Evolutionary conservation across 2,113 vertebrate genomes (phyloP).

Genomic region (Microcebus murinus): DNA sequence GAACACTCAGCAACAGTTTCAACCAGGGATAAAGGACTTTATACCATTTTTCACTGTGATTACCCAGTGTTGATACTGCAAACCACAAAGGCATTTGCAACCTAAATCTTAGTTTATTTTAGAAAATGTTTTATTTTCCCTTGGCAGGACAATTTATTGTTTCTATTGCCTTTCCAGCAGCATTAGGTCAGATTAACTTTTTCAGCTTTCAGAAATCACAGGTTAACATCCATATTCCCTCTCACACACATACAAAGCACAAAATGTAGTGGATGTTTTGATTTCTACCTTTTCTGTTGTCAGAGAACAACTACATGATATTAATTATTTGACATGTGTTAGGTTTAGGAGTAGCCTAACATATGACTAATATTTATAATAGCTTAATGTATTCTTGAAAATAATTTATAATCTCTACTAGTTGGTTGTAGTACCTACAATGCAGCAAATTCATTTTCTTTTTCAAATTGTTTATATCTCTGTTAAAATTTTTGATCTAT

Average conservation of each 20-base stretch:
- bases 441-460: background rate
- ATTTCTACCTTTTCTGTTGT: background rate
- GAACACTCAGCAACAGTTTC: background rate
- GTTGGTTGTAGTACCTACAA: background rate
- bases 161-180: constrained; percentile 47
- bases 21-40: constrained; percentile 32
- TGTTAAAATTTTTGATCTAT: background rate
- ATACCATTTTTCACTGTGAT: constrained; percentile 13
- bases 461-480: background rate
- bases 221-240: background rate
- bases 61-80: background rate
- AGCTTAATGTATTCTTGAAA: background rate
- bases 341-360: background rate
- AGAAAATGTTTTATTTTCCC: constrained; percentile 58
- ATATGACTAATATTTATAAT: background rate
- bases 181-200: background rate
- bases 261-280: background rate
- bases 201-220: constrained; percentile 17
- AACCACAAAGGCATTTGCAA: constrained; percentile 42
- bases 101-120: constrained; percentile 47
- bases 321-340: background rate
- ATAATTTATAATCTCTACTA: background rate
- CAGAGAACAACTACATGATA: background rate
- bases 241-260: background rate
- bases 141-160: background rate